Base-by-base conservation (phyloP, 2,888 invertebrate species). In the Hoplodrina blanda region DNA sequence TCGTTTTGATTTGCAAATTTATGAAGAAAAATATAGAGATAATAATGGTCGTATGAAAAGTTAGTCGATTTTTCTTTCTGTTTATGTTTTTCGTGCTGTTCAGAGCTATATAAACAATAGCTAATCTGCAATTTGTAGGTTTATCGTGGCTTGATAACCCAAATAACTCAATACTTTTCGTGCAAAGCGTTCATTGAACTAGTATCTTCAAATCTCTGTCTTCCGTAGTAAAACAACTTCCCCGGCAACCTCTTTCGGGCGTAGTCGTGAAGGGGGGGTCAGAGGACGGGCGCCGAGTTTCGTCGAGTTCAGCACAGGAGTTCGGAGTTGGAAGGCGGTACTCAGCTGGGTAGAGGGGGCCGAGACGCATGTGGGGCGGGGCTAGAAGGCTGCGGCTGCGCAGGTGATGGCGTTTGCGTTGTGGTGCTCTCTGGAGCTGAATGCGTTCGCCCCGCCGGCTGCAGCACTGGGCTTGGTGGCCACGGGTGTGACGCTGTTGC, bases 381-480 rank as follows among this genome's bases (percentile, higher is more conserved):
- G 93, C 94, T 93, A 76, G 93, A 69, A 90, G 95, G 76, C 96
- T 97, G 77, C 96, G 94, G 82, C 92, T 94, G 20, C 94, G 91
- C 87, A 74, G 87, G 95, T 86, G 30, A 97, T 62, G 97, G 94
- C 55, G 96, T 94, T 11, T 89, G 91, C 30, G 91, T 90, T n/a
- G 89, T 83, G 11, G 94, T 91, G 81, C 97, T 97, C 90, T 98
- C 98, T 57, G 98, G 97, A 79, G 97, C 97, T 75, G 98, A 96
- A 91, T 98, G 97, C 78, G 97, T 97, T 86, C 98, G 96, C 85
- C 97, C 97, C 83, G 97, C 96, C 71, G 97, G 97, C 85, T 98
- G 97, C 87, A 98, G 96, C 83, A 98, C 97, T 80, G 98, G 97
- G 91, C 98, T 98, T 76, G 97, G 97, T 80, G 98, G 98, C 98